phyloP scores from a whole-genome alignment of 1,140 invertebrate genomes.

The Apis laboriosa region DNA sequence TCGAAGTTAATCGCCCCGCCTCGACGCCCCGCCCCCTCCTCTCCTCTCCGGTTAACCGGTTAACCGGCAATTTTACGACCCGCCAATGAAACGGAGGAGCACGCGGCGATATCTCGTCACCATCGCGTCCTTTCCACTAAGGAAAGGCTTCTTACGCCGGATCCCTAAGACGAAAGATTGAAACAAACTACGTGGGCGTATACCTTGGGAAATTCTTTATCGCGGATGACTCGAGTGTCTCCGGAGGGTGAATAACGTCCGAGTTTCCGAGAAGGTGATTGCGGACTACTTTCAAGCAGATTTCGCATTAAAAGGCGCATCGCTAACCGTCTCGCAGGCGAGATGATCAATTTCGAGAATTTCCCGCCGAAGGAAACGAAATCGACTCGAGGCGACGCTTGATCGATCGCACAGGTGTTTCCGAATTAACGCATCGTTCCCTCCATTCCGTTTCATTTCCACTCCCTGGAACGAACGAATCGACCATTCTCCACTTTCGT shows the following conservation, averaged over 20 bases:
- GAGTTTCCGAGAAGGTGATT: background rate
- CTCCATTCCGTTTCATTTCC: background rate
- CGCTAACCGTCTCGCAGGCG: background rate
- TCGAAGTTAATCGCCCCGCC: background rate
- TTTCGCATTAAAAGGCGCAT: background rate
- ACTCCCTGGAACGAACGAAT: background rate
- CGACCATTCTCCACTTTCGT: background rate
- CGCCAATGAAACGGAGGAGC: background rate
- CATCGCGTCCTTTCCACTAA: background rate
- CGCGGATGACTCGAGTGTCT: background rate
- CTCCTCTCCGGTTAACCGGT: background rate
- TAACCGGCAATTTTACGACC: background rate
- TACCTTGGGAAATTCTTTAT: background rate
- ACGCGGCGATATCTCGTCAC: background rate
- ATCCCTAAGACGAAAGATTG: background rate
- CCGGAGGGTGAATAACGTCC: background rate
- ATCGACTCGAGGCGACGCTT: background rate
- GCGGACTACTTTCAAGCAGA: no score
- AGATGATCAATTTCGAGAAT: background rate
- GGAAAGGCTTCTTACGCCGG: constrained; percentile 26
- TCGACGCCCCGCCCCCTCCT: no score
- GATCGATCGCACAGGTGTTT: background rate
- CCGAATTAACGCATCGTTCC: background rate
- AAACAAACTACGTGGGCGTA: background rate
- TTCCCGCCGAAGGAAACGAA: background rate